Conservation (phyloP, 2,113 vertebrate genomes). For the Colinus virginianus region DNA sequence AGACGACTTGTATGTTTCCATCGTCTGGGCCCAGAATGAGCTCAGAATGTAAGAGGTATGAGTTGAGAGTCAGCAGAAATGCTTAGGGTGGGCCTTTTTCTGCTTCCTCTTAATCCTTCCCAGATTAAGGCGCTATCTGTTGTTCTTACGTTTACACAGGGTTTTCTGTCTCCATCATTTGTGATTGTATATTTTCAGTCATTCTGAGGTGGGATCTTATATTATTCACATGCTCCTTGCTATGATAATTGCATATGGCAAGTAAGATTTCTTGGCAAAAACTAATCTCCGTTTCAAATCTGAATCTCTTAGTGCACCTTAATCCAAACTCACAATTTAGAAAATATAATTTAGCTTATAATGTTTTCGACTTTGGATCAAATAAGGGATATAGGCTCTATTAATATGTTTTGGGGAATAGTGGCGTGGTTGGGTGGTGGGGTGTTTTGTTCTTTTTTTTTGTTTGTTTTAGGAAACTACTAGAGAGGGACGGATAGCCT, state of each 20-base stretch:
- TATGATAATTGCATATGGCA: neutral
- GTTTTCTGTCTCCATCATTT: slow-evolving; percentile 37
- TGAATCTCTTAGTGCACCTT: slow-evolving; percentile 66
- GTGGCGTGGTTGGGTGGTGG: neutral
- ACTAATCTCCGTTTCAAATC: neutral
- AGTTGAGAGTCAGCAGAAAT: slow-evolving; percentile 14
- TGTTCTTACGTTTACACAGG: slow-evolving; percentile 39
- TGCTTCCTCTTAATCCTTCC: slow-evolving; percentile 31
- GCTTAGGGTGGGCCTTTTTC: neutral
- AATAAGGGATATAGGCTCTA: neutral
- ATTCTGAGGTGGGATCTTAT: neutral
- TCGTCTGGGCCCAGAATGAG: neutral
- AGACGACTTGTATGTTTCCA: neutral
- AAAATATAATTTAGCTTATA: slow-evolving; percentile 53
- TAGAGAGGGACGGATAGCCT: slow-evolving; percentile 23
- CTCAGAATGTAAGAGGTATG: neutral
- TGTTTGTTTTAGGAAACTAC: slow-evolving; percentile 31
- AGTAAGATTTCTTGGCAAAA: slow-evolving; percentile 46
- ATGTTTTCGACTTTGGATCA: slow-evolving; percentile 22
- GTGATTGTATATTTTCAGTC: slow-evolving; percentile 54
- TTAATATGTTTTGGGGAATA: neutral
- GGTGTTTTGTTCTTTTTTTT: neutral
- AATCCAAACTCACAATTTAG: slow-evolving; percentile 42
- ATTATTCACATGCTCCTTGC: neutral
- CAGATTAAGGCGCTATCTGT: slow-evolving; percentile 45